phyloP scores from a whole-genome alignment of 2,888 invertebrate genomes.

The Dichetophora obliterata region DNA sequence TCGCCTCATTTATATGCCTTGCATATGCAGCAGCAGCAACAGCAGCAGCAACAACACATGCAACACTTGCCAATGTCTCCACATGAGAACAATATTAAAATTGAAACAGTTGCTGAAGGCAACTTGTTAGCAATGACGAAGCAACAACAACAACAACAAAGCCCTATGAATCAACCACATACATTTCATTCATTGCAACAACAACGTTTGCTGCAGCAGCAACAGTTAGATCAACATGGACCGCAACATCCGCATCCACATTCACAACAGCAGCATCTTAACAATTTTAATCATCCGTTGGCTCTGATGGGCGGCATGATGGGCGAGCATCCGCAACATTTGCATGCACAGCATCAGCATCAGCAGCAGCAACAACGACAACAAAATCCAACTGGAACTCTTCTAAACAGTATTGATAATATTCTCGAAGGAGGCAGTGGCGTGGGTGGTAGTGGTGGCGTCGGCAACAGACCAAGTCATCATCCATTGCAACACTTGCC shows the following conservation, averaged over 20 bases:
- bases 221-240: constrained; percentile 42
- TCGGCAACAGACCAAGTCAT: constrained; percentile 47
- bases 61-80: constrained; percentile 29
- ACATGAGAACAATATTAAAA: constrained; percentile 36
- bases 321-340: constrained; percentile 55
- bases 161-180: constrained; percentile 41
- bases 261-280: constrained; percentile 55
- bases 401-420: constrained; percentile 54
- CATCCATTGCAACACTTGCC: constrained; percentile 39
- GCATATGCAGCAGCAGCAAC: constrained; percentile 46
- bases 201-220: constrained; percentile 51
- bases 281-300: constrained; percentile 56
- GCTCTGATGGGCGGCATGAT: constrained; percentile 65
- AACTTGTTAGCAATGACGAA: constrained; percentile 23
- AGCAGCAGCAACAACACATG: constrained; percentile 39
- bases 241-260: constrained; percentile 47
- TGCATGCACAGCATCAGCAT: constrained; percentile 51
- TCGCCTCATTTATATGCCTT: constrained; percentile 44
- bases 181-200: constrained; percentile 44
- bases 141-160: constrained; percentile 20
- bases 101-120: constrained; percentile 31
- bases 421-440: constrained; percentile 45
- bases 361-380: constrained; percentile 37
- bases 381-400: constrained; percentile 48
- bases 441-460: background rate